Base-by-base conservation (phyloP, 2,113 vertebrate genomes). In the Sclerurus mexicanus region DNA sequence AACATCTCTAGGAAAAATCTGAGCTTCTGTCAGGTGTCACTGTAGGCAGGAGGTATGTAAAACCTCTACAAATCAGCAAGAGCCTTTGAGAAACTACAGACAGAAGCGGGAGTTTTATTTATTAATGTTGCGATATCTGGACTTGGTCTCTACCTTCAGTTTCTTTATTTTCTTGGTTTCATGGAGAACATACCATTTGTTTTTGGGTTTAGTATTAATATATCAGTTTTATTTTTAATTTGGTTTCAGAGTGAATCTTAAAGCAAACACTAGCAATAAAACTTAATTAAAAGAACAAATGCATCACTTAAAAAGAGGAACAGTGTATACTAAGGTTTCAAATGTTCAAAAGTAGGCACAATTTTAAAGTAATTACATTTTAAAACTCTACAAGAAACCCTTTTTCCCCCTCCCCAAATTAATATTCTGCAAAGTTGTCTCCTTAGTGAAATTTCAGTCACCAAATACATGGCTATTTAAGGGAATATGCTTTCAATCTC, bases 401-500 rank as follows among this genome's bases (percentile, higher is more conserved):
- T 74, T 83, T 90, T 58, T 56, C 7, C n/a, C 23, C 24, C 75
- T 8, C 14, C 10, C 5, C 14, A 84, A 82, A 64, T 67, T 33
- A 92, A 37, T 85, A 46, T 67, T 73, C 53, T 87, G 47, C 30
- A 77, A 86, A 93, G 28, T 62, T 75, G 18, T 30, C 58, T 95
- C 35, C 77, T 89, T 64, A 81, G 35, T 84, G 67, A 96, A 83
- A 92, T 89, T 94, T 89, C 72, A 49, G 71, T 90, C 89, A 49
- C 68, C 39, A 80, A 84, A 80, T 44, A 28, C 47, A 20, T 64
- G 60, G 30, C 39, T 84, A 27, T 95, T 94, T 85, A 84, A 92
- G 72, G n/a, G 55, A 92, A 56, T 11, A 30, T 22, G 28, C 28
- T 78, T 88, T 78, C 88, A 71, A 19, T 73, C 56, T 90, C 22